Percentiles rank a stretch among this genome's conserved stretches.
These are phyloP conservation scores for Protula sp. DNA, from an alignment of 2,888 invertebrate species.

Conservation along the genomic window DNA sequence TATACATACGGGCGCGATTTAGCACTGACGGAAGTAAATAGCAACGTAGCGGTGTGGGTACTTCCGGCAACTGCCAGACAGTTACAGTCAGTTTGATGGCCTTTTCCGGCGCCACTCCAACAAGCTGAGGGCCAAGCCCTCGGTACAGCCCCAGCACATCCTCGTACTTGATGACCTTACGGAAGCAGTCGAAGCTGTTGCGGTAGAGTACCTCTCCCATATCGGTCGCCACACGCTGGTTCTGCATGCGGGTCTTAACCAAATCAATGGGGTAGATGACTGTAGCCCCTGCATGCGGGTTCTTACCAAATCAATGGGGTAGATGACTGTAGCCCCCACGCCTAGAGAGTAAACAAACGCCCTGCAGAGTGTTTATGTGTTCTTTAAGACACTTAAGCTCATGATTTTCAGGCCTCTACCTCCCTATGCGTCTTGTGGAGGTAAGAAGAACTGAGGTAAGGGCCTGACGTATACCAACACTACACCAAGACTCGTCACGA, in stretches of 20 bases:
- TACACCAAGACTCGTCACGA: no score
- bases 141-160: slow-evolving; percentile 85
- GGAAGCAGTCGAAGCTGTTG: slow-evolving; percentile 81
- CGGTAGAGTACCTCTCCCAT: slow-evolving; percentile 95
- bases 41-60: no score
- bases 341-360: no score
- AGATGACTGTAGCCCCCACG: slow-evolving; percentile 95
- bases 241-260: slow-evolving; percentile 98
- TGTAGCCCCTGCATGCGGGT: slow-evolving; percentile 92
- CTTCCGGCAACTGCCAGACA: no score
- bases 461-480: no score
- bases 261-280: slow-evolving; percentile 98
- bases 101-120: slow-evolving; percentile 98
- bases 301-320: slow-evolving; percentile 98
- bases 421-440: no score
- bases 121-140: slow-evolving; percentile 88
- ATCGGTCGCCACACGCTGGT: slow-evolving; percentile 86
- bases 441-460: no score
- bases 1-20: no score
- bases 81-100: slow-evolving; percentile 97
- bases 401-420: no score
- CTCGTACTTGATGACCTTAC: slow-evolving; percentile 66
- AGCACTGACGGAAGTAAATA: no score
- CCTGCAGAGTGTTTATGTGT: no score
- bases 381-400: no score